Evolutionary conservation across 2,888 invertebrate genomes (phyloP).

Genomic region (Danaus chrysippus): DNA sequence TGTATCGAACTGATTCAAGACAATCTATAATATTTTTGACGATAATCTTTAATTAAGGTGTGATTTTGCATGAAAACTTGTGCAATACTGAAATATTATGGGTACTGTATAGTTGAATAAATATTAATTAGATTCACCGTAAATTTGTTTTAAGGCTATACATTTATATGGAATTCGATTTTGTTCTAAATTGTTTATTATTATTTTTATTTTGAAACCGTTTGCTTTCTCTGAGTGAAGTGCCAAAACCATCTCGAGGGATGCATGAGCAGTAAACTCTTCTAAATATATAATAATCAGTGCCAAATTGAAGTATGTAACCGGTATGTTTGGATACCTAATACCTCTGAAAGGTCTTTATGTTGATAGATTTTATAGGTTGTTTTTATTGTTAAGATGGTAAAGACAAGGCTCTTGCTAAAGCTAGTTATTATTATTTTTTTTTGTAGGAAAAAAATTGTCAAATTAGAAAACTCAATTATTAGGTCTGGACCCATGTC

Average conservation of each 20-base stretch:
- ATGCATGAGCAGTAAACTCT: slow-evolving; percentile 44
- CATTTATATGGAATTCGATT: slow-evolving; percentile 49
- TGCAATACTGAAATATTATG: slow-evolving; percentile 66
- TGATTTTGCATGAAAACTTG: slow-evolving; percentile 70
- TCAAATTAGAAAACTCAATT: slow-evolving; percentile 74
- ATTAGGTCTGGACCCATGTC: slow-evolving; percentile 73
- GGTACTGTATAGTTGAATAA: slow-evolving; percentile 57
- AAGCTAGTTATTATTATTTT: slow-evolving; percentile 52
- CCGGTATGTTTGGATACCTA: slow-evolving; percentile 42
- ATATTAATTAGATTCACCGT: slow-evolving; percentile 58
- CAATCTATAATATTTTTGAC: slow-evolving; percentile 16
- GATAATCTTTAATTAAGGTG: slow-evolving; percentile 36
- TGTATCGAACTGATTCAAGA: slow-evolving; percentile 16
- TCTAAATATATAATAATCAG: slow-evolving; percentile 51
- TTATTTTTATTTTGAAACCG: slow-evolving; percentile 27
- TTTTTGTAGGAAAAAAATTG: slow-evolving; percentile 63
- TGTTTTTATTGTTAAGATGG: slow-evolving; percentile 78
- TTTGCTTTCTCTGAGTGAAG: slow-evolving; percentile 38
- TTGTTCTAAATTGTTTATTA: slow-evolving; percentile 36
- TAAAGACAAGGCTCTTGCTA: slow-evolving; percentile 56
- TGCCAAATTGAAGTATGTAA: slow-evolving; percentile 69
- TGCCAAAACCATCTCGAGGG: slow-evolving; percentile 65
- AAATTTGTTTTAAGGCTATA: slow-evolving; percentile 55
- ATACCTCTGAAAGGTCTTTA: slow-evolving; percentile 61
- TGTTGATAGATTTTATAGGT: slow-evolving; percentile 78